Base-by-base conservation (phyloP, 1,140 invertebrate genomes). In the Hyles euphorbiae region DNA sequence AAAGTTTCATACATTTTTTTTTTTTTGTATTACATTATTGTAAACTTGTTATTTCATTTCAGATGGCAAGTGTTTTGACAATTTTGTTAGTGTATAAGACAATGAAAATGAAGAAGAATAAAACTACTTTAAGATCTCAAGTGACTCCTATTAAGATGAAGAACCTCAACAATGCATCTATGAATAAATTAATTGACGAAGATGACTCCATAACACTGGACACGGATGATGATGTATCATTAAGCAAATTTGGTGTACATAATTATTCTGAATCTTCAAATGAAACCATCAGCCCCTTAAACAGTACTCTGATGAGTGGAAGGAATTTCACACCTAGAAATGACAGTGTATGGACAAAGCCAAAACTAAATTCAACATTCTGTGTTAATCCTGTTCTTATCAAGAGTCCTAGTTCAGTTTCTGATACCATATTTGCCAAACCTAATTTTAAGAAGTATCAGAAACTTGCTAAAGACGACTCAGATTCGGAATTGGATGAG, bases 401-500 rank as follows among this genome's bases (percentile, higher is more conserved):
- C 32, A 81, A 77, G 53, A 82, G 75, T 57, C 74, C 75, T 34
- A 78, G 72, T 65, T 71, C 73, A 36, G 59, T 82, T 5, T 71
- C 78, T 11, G 80, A 88, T 11, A 74, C 71, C 49, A 68, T 88
- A 49, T 87, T 86, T 52, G 55, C 74, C 9, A 87, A 87, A 65
- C 82, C 86, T 9, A 78, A 78, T 8, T 87, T 86, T 53, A 82
- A 87, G 57, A 81, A 80, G 48, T 88, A 85, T 61, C 86, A 87
- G 60, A 86, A 86, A 56, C 59, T 79, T 9, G 58, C 60, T 6
- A 85, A 81, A 53, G 81, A 85, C 44, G 84, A 87, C 57, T 87
- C 86, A 0, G 85, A 89, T 66, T 88, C 84, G 1, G 88, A 89
- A 58, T 71, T 89, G 62, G 84, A 89, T 61, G 81, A 89, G 62